Percentiles rank a stretch among this genome's conserved stretches.
phyloP scores from a whole-genome alignment of 1,140 invertebrate species.

The Zaprionus gabonicus region DNA sequence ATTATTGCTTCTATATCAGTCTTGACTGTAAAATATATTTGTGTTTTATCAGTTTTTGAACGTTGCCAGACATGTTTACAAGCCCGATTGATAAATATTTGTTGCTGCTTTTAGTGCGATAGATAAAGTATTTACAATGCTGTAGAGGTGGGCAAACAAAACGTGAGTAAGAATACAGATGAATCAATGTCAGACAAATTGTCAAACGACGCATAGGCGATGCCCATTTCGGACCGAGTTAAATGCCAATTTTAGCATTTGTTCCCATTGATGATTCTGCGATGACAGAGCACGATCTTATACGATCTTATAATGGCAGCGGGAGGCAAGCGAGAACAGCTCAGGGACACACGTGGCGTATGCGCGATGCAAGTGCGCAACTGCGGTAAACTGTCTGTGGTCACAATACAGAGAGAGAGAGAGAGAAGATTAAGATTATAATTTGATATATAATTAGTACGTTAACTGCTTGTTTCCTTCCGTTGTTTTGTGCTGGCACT shows the following conservation, averaged over 20 bases:
- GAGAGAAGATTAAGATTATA: conserved; percentile 21
- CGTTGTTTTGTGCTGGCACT: conserved; percentile 22
- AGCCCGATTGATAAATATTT: not conserved
- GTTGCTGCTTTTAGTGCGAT: not conserved
- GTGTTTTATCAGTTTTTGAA: not conserved
- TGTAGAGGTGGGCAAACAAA: not conserved
- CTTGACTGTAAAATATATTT: not conserved
- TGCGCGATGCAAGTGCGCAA: conserved; percentile 60
- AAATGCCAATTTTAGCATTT: not conserved
- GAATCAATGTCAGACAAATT: conserved; percentile 3
- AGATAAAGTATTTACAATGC: not conserved
- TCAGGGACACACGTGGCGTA: conserved; percentile 58
- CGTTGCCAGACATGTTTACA: not conserved
- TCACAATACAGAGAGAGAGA: conserved; percentile 6
- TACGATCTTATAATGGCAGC: conserved; percentile 33
- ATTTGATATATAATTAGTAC: conserved; percentile 49
- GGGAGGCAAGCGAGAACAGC: not conserved
- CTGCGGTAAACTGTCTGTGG: conserved; percentile 18
- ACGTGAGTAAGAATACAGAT: not conserved
- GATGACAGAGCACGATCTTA: conserved; percentile 35
- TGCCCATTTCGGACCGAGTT: not conserved
- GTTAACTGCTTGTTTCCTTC: conserved; percentile 63
- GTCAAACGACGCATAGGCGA: not conserved
- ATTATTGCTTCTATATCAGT: too few species aligned
- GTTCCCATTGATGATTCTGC: conserved; percentile 44